Base-by-base conservation (phyloP, 2,113 vertebrate genomes). In the Lampris megalopsis region DNA sequence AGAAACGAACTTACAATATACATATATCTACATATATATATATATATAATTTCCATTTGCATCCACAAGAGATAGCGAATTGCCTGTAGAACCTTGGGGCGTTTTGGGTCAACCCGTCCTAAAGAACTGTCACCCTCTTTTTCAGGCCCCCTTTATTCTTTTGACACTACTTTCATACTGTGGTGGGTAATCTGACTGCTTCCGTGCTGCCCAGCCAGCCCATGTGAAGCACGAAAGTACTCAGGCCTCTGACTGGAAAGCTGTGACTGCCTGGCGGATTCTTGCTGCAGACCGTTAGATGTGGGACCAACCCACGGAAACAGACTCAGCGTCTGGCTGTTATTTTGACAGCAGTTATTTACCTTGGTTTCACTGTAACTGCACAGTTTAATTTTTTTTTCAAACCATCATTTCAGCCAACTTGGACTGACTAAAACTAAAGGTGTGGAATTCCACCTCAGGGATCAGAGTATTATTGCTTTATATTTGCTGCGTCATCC, bases 21-120 rank as follows among this genome's bases (percentile, higher is more conserved):
- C 24, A 24, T 24, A 24, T 24, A 24, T 24, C 0, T 24, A 24
- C 24, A 24, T 24, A 24, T 24, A 24, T 24, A 24, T 24, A 24
- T 24, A 24, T 24, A 24, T 24, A 24, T 24, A 24, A 24, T 67
- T 67, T n/a, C 66, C 73, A 52, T 68, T 73, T 84, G 77, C 67
- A 86, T 71, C 41, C 36, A 43, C 50, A 61, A 36, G 71, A 47
- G 60, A 50, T 24, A 24, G 24, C 24, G 24, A 24, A 24, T 24
- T 24, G 45, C 37, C 68, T 41, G 37, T 78, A 9, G 73, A 74
- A 57, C 57, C 74, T 56, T 60, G 54, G 82, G 65, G 47, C 40
- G 42, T 83, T 37, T 36, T 76, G 86, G 88, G 84, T 90, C 82
- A 52, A 60, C 43, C 37, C 41, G 64, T 74, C 73, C 64, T 72